phyloP scores from a whole-genome alignment of 2,113 vertebrate genomes.

The Rhombomys opimus region DNA sequence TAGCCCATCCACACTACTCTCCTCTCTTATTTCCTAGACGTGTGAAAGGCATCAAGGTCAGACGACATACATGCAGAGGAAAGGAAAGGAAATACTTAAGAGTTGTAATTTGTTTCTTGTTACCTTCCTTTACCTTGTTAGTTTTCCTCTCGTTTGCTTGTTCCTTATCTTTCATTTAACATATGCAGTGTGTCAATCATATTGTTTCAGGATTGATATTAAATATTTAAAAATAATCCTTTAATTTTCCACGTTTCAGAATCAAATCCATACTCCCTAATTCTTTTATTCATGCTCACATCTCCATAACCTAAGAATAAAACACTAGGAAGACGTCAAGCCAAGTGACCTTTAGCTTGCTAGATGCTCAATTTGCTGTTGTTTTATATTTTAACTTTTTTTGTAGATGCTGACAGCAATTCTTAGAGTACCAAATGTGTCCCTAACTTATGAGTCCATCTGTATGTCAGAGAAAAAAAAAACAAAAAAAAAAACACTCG shows the following conservation, averaged over 20 bases:
- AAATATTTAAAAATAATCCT: neutral
- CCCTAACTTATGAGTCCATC: neutral
- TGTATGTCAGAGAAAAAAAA: constrained; percentile 7
- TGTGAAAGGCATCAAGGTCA: neutral
- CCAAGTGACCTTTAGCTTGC: neutral
- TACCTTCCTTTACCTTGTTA: too few species aligned
- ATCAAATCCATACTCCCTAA: neutral
- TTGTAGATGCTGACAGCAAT: neutral
- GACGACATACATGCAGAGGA: neutral
- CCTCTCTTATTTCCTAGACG: neutral
- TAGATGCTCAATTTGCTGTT: constrained; percentile 7
- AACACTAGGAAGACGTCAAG: neutral
- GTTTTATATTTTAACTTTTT: constrained; percentile 30
- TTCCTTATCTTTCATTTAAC: neutral
- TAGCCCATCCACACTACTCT: too few species aligned
- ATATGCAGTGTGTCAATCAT: neutral
- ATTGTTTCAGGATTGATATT: constrained; percentile 47
- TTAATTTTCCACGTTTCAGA: neutral
- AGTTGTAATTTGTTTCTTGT: neutral
- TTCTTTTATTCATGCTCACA: neutral
- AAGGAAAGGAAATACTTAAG: neutral
- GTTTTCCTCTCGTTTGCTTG: neutral
- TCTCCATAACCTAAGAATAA: neutral
- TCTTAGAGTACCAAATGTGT: neutral
- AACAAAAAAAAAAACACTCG: neutral